These are phyloP conservation scores for Auanema freiburgensis DNA, from an alignment of 2,888 invertebrate species.

Conservation along the genomic window DNA sequence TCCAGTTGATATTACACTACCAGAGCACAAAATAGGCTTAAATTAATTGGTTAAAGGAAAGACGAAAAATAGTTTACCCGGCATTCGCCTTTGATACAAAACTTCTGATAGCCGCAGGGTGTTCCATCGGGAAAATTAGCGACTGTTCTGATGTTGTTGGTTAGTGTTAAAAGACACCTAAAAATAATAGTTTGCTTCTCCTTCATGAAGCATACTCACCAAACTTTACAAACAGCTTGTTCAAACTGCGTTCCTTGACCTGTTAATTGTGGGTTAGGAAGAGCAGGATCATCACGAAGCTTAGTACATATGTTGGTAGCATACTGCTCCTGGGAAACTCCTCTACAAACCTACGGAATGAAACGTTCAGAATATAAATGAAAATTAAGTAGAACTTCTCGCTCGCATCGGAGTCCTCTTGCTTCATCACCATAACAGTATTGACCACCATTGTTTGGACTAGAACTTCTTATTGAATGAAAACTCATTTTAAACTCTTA, in stretches of 20 bases:
- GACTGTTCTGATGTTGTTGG: slow-evolving; percentile 53
- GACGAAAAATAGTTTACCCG: too few relatives aligned
- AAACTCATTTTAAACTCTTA: slow-evolving; percentile 11
- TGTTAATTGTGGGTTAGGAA: slow-evolving; percentile 47
- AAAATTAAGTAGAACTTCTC: slow-evolving; percentile 25
- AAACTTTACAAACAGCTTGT: slow-evolving; percentile 53
- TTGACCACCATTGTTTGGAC: slow-evolving; percentile 54
- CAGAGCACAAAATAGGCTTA: slow-evolving; percentile 20
- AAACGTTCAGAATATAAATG: neutral
- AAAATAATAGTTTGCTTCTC: neutral
- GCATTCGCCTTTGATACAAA: slow-evolving; percentile 59
- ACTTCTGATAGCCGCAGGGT: slow-evolving; percentile 53
- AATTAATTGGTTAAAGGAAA: too few relatives aligned
- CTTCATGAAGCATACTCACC: slow-evolving; percentile 26
- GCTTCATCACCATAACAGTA: slow-evolving; percentile 51
- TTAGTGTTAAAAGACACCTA: slow-evolving; percentile 33
- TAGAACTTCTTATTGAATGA: too few relatives aligned
- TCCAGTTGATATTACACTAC: slow-evolving; percentile 10
- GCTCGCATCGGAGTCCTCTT: slow-evolving; percentile 47
- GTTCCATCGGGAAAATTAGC: slow-evolving; percentile 60
- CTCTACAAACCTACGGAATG: slow-evolving; percentile 33
- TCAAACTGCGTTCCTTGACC: slow-evolving; percentile 52
- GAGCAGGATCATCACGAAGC: slow-evolving; percentile 40
- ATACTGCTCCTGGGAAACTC: slow-evolving; percentile 35
- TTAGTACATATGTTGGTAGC: slow-evolving; percentile 38